phyloP scores from a whole-genome alignment of 2,113 vertebrate genomes.

The Psittacula cyanocephala region DNA sequence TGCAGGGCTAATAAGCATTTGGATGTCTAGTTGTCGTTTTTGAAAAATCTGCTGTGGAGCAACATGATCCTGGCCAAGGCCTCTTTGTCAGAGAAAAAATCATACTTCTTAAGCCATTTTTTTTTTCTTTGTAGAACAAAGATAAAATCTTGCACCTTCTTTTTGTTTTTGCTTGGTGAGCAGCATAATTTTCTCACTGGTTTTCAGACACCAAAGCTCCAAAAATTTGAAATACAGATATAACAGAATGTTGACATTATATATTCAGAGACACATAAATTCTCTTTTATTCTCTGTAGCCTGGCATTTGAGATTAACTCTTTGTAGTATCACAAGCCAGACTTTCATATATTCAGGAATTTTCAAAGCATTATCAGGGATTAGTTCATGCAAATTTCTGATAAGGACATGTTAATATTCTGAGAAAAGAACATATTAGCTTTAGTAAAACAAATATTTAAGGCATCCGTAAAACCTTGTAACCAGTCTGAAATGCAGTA shows the following conservation, averaged over 20 bases:
- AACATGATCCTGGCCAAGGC: not conserved
- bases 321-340: not conserved
- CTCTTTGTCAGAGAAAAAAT: not conserved
- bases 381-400: conserved; percentile 39
- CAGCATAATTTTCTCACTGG: not conserved
- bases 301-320: conserved; percentile 32
- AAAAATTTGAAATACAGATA: not conserved
- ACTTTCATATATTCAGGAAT: not conserved
- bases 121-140: not conserved
- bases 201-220: not conserved
- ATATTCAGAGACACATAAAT: not conserved
- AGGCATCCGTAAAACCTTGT: not conserved
- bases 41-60: conserved; percentile 2
- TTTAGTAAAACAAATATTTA: conserved; percentile 10
- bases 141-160: not conserved
- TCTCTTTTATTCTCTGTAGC: not conserved
- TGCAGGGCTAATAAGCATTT: not conserved
- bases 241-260: not conserved
- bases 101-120: not conserved
- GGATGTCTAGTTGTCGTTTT: not conserved
- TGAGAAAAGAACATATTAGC: not conserved
- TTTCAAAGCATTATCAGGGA: conserved; percentile 22
- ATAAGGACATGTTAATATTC: conserved; percentile 12
- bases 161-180: not conserved
- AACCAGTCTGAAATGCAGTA: not conserved